These are phyloP conservation scores for Sisor rabdophorus DNA, from an alignment of 2,113 vertebrate species.

Conservation along the genomic window DNA sequence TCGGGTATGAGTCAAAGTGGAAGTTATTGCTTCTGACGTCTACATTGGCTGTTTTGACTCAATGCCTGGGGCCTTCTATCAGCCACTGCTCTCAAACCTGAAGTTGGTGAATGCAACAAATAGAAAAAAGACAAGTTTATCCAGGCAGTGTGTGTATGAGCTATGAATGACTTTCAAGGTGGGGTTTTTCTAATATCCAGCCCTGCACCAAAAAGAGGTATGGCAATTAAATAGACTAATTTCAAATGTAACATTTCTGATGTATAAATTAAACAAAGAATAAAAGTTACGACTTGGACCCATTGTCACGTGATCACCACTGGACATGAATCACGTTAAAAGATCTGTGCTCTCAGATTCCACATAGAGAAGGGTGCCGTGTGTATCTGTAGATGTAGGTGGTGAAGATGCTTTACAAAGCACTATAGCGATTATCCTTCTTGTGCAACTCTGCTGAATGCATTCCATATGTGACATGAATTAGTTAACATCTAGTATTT, in stretches of 20 bases:
- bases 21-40: conserved; percentile 27
- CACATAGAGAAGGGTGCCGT: neutral
- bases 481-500: conserved; percentile 29
- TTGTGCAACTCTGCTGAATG: neutral
- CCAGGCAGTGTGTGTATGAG: too few relatives aligned
- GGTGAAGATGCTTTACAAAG: neutral
- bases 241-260: too few relatives aligned
- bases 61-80: conserved; percentile 11
- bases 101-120: neutral
- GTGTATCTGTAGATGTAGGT: neutral
- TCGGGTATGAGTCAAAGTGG: conserved; percentile 24
- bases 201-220: too few relatives aligned
- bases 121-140: neutral
- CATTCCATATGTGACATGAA: conserved; percentile 22
- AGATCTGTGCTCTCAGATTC: neutral
- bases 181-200: too few relatives aligned
- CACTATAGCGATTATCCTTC: conserved; percentile 12
- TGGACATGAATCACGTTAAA: neutral
- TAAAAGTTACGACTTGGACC: too few relatives aligned
- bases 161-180: too few relatives aligned
- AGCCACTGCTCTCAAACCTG: neutral
- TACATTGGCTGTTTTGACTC: conserved; percentile 21
- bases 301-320: neutral
- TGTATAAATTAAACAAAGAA: too few relatives aligned
- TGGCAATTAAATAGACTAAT: too few relatives aligned